Percentiles rank a stretch among this genome's conserved stretches.
phyloP scores from a whole-genome alignment of 2,797 vertebrate genomes.

The Gobio occitaniae region DNA sequence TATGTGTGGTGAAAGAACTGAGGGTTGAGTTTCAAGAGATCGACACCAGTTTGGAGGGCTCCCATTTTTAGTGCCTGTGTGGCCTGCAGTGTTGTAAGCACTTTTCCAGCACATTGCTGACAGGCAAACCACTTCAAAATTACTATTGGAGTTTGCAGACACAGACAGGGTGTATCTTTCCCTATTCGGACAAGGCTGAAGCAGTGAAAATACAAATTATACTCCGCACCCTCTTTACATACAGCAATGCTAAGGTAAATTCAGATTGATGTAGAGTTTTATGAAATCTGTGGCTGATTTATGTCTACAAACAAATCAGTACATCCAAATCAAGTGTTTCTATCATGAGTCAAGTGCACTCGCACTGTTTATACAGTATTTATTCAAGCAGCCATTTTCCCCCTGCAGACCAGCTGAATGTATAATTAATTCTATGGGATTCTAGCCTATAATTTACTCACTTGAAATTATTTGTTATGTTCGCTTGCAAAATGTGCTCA shows the following conservation, averaged over 20 bases:
- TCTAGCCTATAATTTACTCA: constrained; percentile 54
- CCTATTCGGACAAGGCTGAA: constrained; percentile 13
- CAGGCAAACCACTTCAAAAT: constrained; percentile 40
- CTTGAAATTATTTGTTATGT: constrained; percentile 68
- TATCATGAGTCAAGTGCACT: constrained; percentile 43
- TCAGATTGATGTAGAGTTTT: constrained; percentile 14
- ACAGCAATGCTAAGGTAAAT: constrained; percentile 12
- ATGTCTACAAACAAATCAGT: constrained; percentile 56
- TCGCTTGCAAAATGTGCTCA: constrained; percentile 59
- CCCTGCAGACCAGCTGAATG: constrained; percentile 64
- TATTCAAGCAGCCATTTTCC: constrained; percentile 50
- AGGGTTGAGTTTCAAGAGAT: constrained; percentile 40
- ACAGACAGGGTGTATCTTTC: constrained; percentile 7
- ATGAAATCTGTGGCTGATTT: constrained; percentile 38
- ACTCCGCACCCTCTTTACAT: neutral
- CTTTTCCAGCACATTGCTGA: constrained; percentile 41
- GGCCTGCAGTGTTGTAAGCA: constrained; percentile 47
- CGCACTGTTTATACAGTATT: constrained; percentile 47
- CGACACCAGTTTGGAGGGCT: constrained; percentile 50
- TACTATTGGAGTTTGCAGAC: constrained; percentile 13
- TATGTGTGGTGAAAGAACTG: constrained; percentile 66
- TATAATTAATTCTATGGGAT: constrained; percentile 63
- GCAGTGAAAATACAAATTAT: constrained; percentile 7
- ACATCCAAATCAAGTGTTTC: constrained; percentile 50
- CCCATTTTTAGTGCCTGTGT: constrained; percentile 46